These are phyloP conservation scores for Psylliodes chrysocephalus DNA, from an alignment of 2,888 invertebrate genomes.

Conservation along the genomic window DNA sequence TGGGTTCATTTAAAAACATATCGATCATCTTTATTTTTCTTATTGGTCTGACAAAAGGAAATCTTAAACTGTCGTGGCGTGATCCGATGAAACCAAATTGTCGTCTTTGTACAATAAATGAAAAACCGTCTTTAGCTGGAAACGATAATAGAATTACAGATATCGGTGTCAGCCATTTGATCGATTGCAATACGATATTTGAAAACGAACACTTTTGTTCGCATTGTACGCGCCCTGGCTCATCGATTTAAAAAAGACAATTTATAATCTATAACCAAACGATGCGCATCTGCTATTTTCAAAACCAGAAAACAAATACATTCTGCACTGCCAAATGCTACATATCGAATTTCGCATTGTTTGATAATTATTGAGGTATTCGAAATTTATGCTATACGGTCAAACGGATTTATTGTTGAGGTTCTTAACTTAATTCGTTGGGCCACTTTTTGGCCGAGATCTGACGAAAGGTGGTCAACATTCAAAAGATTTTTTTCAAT, in stretches of 20 bases:
- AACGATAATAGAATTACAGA: slow-evolving; percentile 50
- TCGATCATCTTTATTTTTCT: slow-evolving; percentile 26
- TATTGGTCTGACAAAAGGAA: slow-evolving; percentile 20
- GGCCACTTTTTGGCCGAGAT: background rate
- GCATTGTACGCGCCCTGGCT: slow-evolving; percentile 35
- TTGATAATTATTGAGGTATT: slow-evolving; percentile 33
- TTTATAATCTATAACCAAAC: slow-evolving; percentile 37
- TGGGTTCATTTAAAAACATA: background rate
- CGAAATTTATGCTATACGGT: slow-evolving; percentile 37
- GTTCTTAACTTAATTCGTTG: background rate
- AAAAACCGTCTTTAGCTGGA: slow-evolving; percentile 39
- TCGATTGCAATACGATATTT: slow-evolving; percentile 53
- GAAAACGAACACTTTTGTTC: slow-evolving; percentile 40
- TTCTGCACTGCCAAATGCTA: slow-evolving; percentile 47
- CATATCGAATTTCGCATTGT: slow-evolving; percentile 49
- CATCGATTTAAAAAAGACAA: slow-evolving; percentile 43
- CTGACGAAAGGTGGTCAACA: slow-evolving; percentile 17
- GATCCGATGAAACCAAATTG: slow-evolving; percentile 41
- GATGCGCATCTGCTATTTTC: slow-evolving; percentile 45
- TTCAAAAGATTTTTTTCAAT: too few relatives aligned
- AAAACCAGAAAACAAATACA: slow-evolving; percentile 46
- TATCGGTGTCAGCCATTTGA: slow-evolving; percentile 52
- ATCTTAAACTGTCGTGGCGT: slow-evolving; percentile 40
- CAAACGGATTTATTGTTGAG: slow-evolving; percentile 40
- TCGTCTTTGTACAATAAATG: slow-evolving; percentile 33